Evolutionary conservation across 2,888 invertebrate genomes (phyloP).

Genomic region (Mellilla xanthometata): DNA sequence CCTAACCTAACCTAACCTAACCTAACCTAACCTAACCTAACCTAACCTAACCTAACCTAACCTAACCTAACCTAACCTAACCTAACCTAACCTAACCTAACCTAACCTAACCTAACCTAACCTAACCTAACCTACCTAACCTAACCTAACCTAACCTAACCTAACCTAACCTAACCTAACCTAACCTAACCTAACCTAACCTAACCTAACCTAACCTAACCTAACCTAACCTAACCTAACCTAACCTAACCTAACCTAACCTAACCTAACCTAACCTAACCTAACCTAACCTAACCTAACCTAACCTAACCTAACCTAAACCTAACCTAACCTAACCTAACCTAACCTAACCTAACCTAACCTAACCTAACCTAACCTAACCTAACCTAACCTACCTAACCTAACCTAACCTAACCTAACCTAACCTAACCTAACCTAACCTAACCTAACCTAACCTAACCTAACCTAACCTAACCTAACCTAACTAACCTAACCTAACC

Average conservation of each 20-base stretch:
- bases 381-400: conserved; percentile 26
- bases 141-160: conserved; percentile 30
- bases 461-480: conserved; percentile 25
- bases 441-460: conserved; percentile 26
- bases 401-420: conserved; percentile 24
- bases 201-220: conserved; percentile 15
- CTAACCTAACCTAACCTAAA: conserved; percentile 23
- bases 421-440: conserved; percentile 29
- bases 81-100: conserved; percentile 32
- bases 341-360: conserved; percentile 21
- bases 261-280: conserved; percentile 19
- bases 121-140: conserved; percentile 30
- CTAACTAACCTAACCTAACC: conserved; percentile 24
- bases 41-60: conserved; percentile 31
- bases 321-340: conserved; percentile 17
- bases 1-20: conserved; percentile 29
- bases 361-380: conserved; percentile 28
- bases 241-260: conserved; percentile 19
- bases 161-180: conserved; percentile 26
- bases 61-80: conserved; percentile 31
- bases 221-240: conserved; percentile 19
- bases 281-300: conserved; percentile 24
- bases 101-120: conserved; percentile 35
- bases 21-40: conserved; percentile 30
- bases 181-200: conserved; percentile 14